phyloP scores from a whole-genome alignment of 2,113 vertebrate species.

The Rhinogobius similis region DNA sequence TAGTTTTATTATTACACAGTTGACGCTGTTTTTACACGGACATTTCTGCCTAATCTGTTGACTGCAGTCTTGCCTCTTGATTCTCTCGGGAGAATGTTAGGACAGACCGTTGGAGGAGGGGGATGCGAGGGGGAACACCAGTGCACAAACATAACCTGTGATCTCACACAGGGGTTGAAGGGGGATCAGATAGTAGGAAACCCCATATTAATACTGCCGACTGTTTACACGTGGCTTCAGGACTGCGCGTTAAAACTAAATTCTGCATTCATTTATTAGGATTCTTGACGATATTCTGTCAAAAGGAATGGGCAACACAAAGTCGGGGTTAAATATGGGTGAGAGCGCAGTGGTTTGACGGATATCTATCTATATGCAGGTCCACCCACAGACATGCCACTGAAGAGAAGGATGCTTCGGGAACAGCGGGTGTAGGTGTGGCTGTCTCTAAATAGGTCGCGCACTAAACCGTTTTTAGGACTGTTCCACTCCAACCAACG shows the following conservation, averaged over 20 bases:
- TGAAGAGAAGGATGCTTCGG: conserved; percentile 19
- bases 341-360: conserved; percentile 7
- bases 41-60: conserved; percentile 12
- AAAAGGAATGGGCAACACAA: neutral
- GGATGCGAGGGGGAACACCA: conserved; percentile 18
- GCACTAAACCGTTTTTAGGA: conserved; percentile 16
- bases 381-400: conserved; percentile 46
- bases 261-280: neutral
- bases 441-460: conserved; percentile 55
- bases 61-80: conserved; percentile 19
- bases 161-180: conserved; percentile 48
- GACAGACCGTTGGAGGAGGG: conserved; percentile 9
- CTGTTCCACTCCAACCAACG: neutral
- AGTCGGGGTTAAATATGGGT: conserved; percentile 1
- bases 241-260: neutral
- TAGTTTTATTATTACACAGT: neutral
- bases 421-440: conserved; percentile 56
- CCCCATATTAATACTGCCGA: conserved; percentile 22
- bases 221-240: conserved; percentile 13
- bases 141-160: conserved; percentile 25
- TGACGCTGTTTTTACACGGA: neutral
- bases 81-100: conserved; percentile 30
- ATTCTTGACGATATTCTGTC: neutral
- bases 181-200: conserved; percentile 47
- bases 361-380: conserved; percentile 40